Evolutionary conservation across 64 coral and sea anemone species (phyloP), one percentile per base, ranked within the genome.

Genomic region (Actinia equina): DNA sequence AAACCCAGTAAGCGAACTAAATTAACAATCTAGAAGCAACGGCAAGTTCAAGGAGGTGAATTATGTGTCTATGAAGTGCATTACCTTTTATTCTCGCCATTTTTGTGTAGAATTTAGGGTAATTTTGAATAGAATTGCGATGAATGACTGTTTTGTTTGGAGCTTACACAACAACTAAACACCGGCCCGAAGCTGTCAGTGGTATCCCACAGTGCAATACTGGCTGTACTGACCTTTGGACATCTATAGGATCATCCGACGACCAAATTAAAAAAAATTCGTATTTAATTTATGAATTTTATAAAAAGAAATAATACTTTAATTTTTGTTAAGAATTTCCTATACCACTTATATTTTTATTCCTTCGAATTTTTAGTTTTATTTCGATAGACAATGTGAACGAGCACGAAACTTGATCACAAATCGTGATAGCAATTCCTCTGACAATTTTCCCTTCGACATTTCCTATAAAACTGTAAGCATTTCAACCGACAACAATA

Each of bases 61-160:
- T 51, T 37, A 81, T 44, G 43, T 52, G 15, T 10, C 45, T 46
- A 23, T 11, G 44, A 52, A 22, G 18, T 49, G 43, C 43, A 81
- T 22, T 81, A 81, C 78, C 78, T 81, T 81, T 44, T 44, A 81
- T 81, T 81, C 25, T 81, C 25, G 78, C 19, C 78, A 81, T 81
- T 81, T 81, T 51, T 4, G 14, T 51, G 15, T 14, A 14, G 11
- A 74, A 30, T 74, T 26, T 26, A 8, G 69, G 2, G 69, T 12
- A 7, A 65, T 74, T 74, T 74, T 41, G 25, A 41, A 74, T 27
- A 74, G 13, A 74, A 27, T 74, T 30, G 23, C 12, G 9, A 41
- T 41, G 23, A 14, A 37, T 3, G 10, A 3, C 69, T 23, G 62
- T 12, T n/a, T 30, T 30, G 69, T 74, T 41, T 74, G 69, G 41